phyloP scores from a whole-genome alignment of 2,888 invertebrate species.

The Latrodectus elegans region DNA sequence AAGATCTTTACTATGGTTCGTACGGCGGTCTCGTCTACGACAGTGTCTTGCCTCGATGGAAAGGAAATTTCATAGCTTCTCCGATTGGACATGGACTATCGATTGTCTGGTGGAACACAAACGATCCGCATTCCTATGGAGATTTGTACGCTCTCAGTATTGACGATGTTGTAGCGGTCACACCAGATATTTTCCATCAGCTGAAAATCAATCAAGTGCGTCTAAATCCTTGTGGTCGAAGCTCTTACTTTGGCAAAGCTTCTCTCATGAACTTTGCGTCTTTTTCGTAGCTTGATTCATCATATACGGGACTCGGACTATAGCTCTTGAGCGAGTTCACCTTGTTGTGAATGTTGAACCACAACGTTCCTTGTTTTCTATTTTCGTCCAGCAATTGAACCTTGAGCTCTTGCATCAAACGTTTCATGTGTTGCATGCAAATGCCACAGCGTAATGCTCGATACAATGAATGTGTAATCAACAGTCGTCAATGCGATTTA shows the following conservation, averaged over 20 bases:
- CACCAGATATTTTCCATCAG: not conserved
- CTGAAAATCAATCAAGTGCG: not conserved
- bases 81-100: not conserved
- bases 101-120: conserved; percentile 3
- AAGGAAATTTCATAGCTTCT: too few relatives aligned
- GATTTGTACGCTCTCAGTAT: not conserved
- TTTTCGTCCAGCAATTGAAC: not conserved
- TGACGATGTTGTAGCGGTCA: not conserved
- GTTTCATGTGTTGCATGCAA: not conserved
- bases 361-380: not conserved
- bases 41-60: not conserved
- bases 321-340: not conserved
- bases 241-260: not conserved
- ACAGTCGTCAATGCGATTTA: not conserved
- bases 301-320: not conserved
- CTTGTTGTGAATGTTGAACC: not conserved
- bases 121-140: not conserved
- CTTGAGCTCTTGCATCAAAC: not conserved
- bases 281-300: not conserved
- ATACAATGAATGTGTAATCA: not conserved
- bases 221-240: not conserved
- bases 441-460: not conserved
- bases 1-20: not conserved
- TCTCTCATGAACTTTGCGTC: not conserved
- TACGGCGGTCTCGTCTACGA: not conserved